Percentiles rank a stretch among this genome's conserved stretches.
Conservation (phyloP, 2,797 vertebrate species). For the Acestrorhynchus altus region DNA sequence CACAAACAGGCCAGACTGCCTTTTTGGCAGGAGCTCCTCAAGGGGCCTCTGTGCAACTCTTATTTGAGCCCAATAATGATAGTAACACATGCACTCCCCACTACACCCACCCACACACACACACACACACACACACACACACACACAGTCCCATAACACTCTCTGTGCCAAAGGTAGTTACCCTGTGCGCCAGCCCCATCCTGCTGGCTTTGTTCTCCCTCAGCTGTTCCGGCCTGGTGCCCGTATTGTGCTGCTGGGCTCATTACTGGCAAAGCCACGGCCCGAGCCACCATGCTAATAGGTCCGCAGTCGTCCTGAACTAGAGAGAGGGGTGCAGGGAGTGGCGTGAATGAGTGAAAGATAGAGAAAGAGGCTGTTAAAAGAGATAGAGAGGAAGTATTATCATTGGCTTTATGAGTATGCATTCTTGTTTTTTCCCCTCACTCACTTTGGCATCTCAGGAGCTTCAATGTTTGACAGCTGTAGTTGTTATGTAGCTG, state of each 20-base stretch:
- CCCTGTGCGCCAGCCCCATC: conserved; percentile 71
- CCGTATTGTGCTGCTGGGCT: conserved; percentile 83
- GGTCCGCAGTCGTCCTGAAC: conserved; percentile 63
- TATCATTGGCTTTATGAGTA: conserved; percentile 56
- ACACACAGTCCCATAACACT: conserved; percentile 22
- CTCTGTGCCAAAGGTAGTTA: conserved; percentile 72
- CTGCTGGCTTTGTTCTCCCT: conserved; percentile 80
- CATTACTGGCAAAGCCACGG: conserved; percentile 80
- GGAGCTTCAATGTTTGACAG: conserved; percentile 71
- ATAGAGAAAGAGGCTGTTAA: conserved; percentile 47
- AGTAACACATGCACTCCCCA: conserved; percentile 41
- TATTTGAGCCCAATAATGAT: conserved; percentile 49
- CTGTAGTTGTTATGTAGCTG: conserved; percentile 59
- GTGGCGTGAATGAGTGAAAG: conserved; percentile 58
- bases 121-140: conserved; percentile 42
- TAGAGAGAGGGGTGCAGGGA: conserved; percentile 31
- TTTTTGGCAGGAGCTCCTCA: conserved; percentile 52
- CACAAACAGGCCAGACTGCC: conserved; percentile 42
- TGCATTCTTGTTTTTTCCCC: conserved; percentile 54
- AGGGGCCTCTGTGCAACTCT: conserved; percentile 54
- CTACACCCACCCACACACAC: conserved; percentile 4
- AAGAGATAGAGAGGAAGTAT: conserved; percentile 62
- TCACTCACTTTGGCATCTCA: conserved; percentile 59
- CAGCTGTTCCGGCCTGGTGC: conserved; percentile 83
- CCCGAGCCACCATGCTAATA: conserved; percentile 78